Conservation (phyloP, 2,888 invertebrate genomes). For the Cataglyphis albicans region DNA sequence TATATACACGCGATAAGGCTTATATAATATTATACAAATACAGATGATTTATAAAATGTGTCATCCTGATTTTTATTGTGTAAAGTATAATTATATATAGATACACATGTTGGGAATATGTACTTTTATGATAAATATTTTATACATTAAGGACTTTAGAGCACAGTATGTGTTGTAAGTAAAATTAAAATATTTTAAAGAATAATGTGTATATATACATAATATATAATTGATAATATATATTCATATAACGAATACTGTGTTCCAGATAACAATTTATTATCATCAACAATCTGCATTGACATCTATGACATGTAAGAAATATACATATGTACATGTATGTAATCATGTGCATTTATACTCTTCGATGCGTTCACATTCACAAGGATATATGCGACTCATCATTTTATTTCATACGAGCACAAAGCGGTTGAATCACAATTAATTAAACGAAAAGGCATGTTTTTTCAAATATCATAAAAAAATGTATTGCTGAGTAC, state of each 20-base stretch:
- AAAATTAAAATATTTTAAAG: conserved; percentile 7
- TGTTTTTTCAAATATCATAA: background rate
- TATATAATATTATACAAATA: conserved; percentile 25
- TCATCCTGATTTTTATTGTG: conserved; percentile 29
- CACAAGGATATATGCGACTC: background rate
- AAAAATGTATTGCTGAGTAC: background rate
- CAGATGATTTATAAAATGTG: conserved; percentile 43
- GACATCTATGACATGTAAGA: background rate
- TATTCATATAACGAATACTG: conserved; percentile 41
- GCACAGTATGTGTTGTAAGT: background rate
- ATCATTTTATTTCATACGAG: background rate
- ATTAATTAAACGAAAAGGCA: background rate
- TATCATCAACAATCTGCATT: background rate
- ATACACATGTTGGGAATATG: background rate
- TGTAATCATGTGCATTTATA: background rate
- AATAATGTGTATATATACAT: conserved; percentile 12
- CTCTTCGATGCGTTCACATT: background rate
- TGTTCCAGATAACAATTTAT: conserved; percentile 10
- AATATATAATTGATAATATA: conserved; percentile 47
- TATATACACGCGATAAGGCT: conserved; percentile 17
- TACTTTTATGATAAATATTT: conserved; percentile 7
- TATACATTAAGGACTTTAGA: background rate
- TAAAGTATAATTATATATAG: background rate
- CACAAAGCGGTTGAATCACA: background rate
- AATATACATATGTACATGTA: background rate